phyloP scores from a whole-genome alignment of 2,113 vertebrate species.

The Glaucidium brasilianum region DNA sequence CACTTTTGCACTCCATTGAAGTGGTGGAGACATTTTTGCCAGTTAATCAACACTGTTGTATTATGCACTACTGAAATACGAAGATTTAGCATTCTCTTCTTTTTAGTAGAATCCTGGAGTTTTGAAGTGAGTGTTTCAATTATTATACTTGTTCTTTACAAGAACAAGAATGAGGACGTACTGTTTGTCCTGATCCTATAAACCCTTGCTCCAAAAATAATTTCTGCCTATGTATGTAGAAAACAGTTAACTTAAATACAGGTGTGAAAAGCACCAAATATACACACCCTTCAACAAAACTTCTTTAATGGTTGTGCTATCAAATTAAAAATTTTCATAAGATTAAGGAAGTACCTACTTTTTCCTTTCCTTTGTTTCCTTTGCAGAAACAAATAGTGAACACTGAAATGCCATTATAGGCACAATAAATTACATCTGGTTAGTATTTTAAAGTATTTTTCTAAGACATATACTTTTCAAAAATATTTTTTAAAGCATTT shows the following conservation, averaged over 20 bases:
- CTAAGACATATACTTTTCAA: constrained; percentile 9
- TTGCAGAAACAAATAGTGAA: not conserved
- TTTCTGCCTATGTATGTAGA: not conserved
- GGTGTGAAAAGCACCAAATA: not conserved
- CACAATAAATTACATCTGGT: not conserved
- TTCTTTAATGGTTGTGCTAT: not conserved
- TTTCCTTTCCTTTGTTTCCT: not conserved
- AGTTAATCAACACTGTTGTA: not conserved
- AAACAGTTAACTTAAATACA: not conserved
- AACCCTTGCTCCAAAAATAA: not conserved
- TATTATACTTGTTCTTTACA: not conserved
- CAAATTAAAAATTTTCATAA: constrained; percentile 14
- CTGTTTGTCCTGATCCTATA: not conserved
- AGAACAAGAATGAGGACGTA: not conserved
- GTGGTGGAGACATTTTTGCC: not conserved
- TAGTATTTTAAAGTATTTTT: constrained; percentile 25
- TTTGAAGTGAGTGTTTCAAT: not conserved
- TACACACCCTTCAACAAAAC: not conserved
- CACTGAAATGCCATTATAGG: not conserved
- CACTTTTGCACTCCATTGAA: not conserved
- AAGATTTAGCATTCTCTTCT: not conserved
- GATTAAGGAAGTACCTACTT: not conserved
- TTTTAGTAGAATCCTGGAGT: not conserved
- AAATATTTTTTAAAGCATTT: constrained; percentile 45
- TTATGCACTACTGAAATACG: not conserved